phyloP scores from a whole-genome alignment of 2,888 invertebrate species.

The Drosophila conformis region DNA sequence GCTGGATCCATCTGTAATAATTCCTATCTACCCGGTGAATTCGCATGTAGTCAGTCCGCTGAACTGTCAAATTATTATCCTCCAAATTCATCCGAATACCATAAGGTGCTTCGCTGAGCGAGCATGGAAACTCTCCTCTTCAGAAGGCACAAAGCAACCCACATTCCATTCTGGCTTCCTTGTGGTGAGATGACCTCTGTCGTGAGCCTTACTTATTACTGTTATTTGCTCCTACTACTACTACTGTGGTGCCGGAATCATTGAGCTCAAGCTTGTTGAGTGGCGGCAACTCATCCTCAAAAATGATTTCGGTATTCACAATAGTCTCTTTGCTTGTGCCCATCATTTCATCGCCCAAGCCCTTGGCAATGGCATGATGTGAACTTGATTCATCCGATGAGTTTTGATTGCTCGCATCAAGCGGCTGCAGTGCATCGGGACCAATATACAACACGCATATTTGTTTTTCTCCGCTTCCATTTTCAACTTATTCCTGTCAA shows the following conservation, averaged over 20 bases:
- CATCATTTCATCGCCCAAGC: conserved; percentile 76
- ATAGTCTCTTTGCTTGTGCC: conserved; percentile 85
- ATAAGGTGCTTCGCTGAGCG: too few species aligned
- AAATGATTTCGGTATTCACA: conserved; percentile 93
- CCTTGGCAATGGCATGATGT: conserved; percentile 81
- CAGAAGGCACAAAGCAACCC: too few species aligned
- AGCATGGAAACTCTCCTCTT: too few species aligned
- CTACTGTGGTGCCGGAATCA: conserved; percentile 89
- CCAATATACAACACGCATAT: conserved; percentile 45
- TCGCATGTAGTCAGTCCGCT: too few species aligned
- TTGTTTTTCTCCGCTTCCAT: too few species aligned
- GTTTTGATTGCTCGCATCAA: conserved; percentile 64
- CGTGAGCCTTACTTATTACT: too few species aligned
- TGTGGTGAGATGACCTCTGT: too few species aligned
- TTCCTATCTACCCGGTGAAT: not conserved
- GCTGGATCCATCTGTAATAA: not conserved
- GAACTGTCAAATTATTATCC: too few species aligned
- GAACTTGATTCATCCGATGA: conserved; percentile 82
- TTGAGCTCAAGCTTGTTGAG: conserved; percentile 91
- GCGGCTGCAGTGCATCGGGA: conserved; percentile 55
- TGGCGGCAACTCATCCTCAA: conserved; percentile 92
- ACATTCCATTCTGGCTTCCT: too few species aligned
- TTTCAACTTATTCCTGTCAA: too few species aligned
- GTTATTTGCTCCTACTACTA: too few species aligned
- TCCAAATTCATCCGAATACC: too few species aligned